Evolutionary conservation across 2,888 invertebrate genomes (phyloP).

Genomic region (Agrenia bidenticulata): DNA sequence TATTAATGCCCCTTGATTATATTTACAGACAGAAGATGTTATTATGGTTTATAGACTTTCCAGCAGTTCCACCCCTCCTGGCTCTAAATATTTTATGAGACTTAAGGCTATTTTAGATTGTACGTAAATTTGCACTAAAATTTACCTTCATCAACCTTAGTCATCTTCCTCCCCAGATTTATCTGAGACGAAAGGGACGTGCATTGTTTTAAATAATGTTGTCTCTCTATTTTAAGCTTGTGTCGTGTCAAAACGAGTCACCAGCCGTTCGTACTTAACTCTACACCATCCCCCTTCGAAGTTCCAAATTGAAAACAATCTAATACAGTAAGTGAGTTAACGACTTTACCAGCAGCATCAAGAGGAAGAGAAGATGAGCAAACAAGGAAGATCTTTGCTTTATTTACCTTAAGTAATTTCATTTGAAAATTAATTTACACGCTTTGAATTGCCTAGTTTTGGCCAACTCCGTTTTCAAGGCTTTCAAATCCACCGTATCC

Average conservation of each 20-base stretch:
- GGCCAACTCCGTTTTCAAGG: too few species aligned
- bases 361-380: not conserved
- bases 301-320: not conserved
- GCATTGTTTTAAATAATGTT: not conserved
- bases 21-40: too few species aligned
- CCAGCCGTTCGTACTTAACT: not conserved
- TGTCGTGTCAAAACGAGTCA: too few species aligned
- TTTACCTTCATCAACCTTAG: too few species aligned
- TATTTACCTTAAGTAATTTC: not conserved
- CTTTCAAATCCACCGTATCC: too few species aligned
- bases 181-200: too few species aligned
- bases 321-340: not conserved
- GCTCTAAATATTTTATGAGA: too few species aligned
- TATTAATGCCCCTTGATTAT: not conserved
- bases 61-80: too few species aligned
- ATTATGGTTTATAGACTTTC: too few species aligned
- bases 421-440: not conserved
- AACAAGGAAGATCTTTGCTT: not conserved
- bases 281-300: not conserved
- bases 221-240: not conserved
- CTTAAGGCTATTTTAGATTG: too few species aligned
- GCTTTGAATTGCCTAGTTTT: not conserved
- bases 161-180: too few species aligned
- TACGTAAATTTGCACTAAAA: too few species aligned
- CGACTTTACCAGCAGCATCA: not conserved